phyloP scores from a whole-genome alignment of 2,797 vertebrate genomes.

The Bucorvus abyssinicus region DNA sequence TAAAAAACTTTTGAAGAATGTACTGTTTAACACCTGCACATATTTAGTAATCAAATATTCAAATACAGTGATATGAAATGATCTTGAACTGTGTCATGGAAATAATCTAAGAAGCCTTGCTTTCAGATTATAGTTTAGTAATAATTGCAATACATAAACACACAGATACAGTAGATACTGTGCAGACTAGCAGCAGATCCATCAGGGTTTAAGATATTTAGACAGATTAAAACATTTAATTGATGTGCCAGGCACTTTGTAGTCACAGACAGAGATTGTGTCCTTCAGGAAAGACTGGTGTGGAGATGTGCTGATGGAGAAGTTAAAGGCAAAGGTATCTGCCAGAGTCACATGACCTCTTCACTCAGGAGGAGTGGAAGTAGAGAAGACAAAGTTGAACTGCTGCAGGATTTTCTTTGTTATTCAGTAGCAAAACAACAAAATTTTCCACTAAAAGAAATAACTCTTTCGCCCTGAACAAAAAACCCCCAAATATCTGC shows the following conservation, averaged over 20 bases:
- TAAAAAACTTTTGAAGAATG: neutral
- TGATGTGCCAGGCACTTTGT: neutral
- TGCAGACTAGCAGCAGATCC: neutral
- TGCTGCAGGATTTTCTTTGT: neutral
- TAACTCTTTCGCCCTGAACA: neutral
- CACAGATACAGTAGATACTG: neutral
- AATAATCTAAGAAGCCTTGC: neutral
- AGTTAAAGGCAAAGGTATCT: neutral
- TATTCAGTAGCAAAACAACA: neutral
- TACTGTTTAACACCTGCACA: neutral
- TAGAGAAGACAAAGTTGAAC: neutral
- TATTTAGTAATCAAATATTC: neutral
- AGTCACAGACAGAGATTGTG: neutral
- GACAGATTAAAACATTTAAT: neutral
- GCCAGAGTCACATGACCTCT: neutral
- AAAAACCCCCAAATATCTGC: neutral
- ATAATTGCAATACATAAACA: neutral
- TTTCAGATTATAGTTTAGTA: neutral
- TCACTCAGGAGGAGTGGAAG: neutral
- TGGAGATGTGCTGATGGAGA: neutral
- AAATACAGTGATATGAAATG: neutral
- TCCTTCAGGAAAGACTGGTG: neutral
- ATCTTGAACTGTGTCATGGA: neutral
- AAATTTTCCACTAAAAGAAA: neutral
- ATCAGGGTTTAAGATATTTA: neutral